These are phyloP conservation scores for Apodemus sylvaticus DNA, from an alignment of 2,113 vertebrate species.

Conservation along the genomic window DNA sequence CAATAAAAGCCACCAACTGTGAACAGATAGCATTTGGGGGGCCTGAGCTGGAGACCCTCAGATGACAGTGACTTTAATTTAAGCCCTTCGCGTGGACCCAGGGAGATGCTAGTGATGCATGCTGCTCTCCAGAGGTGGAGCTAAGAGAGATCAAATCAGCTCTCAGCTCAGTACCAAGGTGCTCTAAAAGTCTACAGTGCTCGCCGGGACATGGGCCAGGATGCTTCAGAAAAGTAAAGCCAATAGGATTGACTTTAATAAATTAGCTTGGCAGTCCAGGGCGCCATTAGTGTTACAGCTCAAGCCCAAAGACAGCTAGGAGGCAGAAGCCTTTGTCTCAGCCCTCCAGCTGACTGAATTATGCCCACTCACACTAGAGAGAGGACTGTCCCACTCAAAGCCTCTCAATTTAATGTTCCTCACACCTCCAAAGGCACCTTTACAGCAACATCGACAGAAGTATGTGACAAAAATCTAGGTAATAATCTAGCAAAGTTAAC, in stretches of 20 bases:
- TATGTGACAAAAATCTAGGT: background rate
- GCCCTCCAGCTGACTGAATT: background rate
- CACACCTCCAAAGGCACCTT: background rate
- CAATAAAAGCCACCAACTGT: background rate
- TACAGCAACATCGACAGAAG: background rate
- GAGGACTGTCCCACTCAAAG: background rate
- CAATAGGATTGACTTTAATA: background rate
- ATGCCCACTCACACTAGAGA: background rate
- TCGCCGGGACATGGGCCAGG: background rate
- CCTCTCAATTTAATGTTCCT: background rate
- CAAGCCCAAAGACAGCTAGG: background rate
- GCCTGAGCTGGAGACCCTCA: background rate
- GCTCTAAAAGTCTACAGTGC: background rate
- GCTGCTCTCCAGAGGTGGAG: background rate
- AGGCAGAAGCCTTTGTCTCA: background rate
- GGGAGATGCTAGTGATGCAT: background rate
- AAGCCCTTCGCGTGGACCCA: background rate
- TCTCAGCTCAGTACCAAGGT: background rate
- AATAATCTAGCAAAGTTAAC: background rate
- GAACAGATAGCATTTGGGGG: background rate
- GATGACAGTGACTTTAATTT: background rate
- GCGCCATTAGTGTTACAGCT: background rate
- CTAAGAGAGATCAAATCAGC: background rate
- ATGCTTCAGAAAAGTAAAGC: constrained; percentile 8
- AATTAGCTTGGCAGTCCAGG: background rate